Base-by-base conservation (phyloP, 2,888 invertebrate genomes). In the Cryptus viduatorius region DNA sequence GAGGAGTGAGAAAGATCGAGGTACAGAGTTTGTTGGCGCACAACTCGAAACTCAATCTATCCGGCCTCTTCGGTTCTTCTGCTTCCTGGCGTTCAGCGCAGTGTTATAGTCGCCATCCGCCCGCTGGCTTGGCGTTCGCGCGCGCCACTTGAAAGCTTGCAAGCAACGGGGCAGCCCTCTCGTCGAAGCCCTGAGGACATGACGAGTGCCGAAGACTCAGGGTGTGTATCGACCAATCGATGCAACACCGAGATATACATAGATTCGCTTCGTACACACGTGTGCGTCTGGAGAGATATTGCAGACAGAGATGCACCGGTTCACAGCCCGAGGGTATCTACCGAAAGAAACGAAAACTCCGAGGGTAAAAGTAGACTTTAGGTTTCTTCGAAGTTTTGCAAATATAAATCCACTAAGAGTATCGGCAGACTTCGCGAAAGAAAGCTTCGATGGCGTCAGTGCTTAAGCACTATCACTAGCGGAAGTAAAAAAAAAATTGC, bases 31-130 rank as follows among this genome's bases (percentile, higher is more conserved):
- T 89, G 90, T 89, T 89, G 90, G 88, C 89, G 89, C 88, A 90
- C 89, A 90, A 91, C 91, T 91, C 89, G 89, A 91, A 91, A 91
- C 90, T 90, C 91, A 90, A 91, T 91, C 91, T 91, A 88, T 89
- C 88, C 80, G 83, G 84, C 64, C 86, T 89, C 85, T 87, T 87
- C 88, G 85, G 85, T 85, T 85, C 71, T 82, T 84, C 81, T 79
- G 75, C 72, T 76, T 84, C 56, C 82, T 73, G 76, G 61, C 75
- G 69, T 71, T 75, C 76, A 50, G 50, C 46, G 37, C 44, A 53
- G 65, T 64, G 64, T 56, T 56, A 56, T 19, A 19, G 16, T 24
- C 71, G 69, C 31, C 37, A 16, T 46, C 14, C 59, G 14, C 50
- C 73, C 69, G 50, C 65, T 50, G n/a, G 42, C 59, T 71, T 37